Base-by-base conservation (phyloP, 2,888 invertebrate species). In the Callinectes sapidus region DNA sequence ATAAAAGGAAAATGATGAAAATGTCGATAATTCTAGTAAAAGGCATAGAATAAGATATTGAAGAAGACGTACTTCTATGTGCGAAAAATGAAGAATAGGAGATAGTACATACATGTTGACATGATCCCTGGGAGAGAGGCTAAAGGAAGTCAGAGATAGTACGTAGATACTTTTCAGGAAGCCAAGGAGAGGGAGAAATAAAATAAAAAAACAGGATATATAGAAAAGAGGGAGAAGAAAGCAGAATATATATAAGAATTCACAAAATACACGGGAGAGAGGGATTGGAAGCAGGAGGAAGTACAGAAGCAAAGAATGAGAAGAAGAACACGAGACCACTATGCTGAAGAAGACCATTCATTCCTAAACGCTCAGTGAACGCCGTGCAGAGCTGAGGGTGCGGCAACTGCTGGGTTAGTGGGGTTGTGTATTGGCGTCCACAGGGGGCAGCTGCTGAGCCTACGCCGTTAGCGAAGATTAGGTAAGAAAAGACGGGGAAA, bases 371-470 rank as follows among this genome's bases (percentile, higher is more conserved):
- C 28, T 71, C n/a, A 71, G 71, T 71, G 28, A n/a, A 66, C 18
- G n/a, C 6, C 2, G 18, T n/a, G 66, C 66, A 6, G 71, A 71
- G 71, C 10, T 71, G 8, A 71, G 71, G 23, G 71, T 18, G 71
- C n/a, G 71, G 71, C n/a, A 28, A 71, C 71, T 71, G 71, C 71
- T 71, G 71, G 23, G 71, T 71, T n/a, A 71, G 71, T 23, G 71
- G 71, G 8, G 2, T 18, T 71, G 71, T 71, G 71, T 71, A 71
- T 71, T n/a, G 71, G 71, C 71, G 28, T 71, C 23, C 71, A 23
- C 71, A 71, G 71, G 71, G 28, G 71, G 71, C 6, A 0, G 71
- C 71, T n/a, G 28, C 28, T 71, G 71, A 35, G 8, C 86, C 35
- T 16, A 10, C 18, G 35, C 86, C 18, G 86, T 86, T 42, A 86